Percentiles rank a stretch among this genome's conserved stretches.
Conservation (phyloP, 1,140 invertebrate genomes). For the Rhyzopertha dominica region DNA sequence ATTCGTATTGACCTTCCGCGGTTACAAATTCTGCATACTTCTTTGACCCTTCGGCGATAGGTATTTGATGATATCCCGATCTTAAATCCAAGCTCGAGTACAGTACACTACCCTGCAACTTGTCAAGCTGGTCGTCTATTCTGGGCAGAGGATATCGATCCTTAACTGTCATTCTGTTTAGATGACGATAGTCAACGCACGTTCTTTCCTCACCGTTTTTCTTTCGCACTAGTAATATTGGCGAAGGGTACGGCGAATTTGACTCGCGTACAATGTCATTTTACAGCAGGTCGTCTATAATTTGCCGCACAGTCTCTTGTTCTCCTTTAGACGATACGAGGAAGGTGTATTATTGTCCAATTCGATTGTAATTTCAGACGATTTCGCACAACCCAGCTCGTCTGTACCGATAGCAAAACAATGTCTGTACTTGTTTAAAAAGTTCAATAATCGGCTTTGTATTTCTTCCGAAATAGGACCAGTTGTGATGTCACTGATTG, state of each 20-base stretch:
- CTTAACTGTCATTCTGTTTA: conserved; percentile 29
- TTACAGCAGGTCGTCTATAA: conserved; percentile 32
- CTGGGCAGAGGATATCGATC: conserved; percentile 30
- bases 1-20: conserved; percentile 44
- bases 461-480: conserved; percentile 10
- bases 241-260: conserved; percentile 36
- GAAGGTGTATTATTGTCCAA: conserved; percentile 29
- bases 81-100: conserved; percentile 35
- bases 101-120: conserved; percentile 20
- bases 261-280: conserved; percentile 32
- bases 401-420: conserved; percentile 16
- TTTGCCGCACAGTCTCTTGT: conserved; percentile 27
- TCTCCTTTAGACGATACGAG: conserved; percentile 28
- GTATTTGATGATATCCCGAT: conserved; percentile 28
- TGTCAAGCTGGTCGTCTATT: conserved; percentile 41
- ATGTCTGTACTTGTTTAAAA: conserved; percentile 17
- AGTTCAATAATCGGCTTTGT: conserved; percentile 13
- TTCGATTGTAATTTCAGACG: conserved; percentile 27
- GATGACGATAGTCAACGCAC: conserved; percentile 33
- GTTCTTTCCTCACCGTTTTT: conserved; percentile 33
- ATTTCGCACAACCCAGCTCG: conserved; percentile 25
- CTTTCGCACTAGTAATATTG: conserved; percentile 32
- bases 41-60: conserved; percentile 35
- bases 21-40: conserved; percentile 32
- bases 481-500: conserved; percentile 10